Percentiles rank a stretch among this genome's conserved stretches.
These are phyloP conservation scores for Cyrtonyx montezumae DNA, from an alignment of 2,113 vertebrate species.

Conservation along the genomic window DNA sequence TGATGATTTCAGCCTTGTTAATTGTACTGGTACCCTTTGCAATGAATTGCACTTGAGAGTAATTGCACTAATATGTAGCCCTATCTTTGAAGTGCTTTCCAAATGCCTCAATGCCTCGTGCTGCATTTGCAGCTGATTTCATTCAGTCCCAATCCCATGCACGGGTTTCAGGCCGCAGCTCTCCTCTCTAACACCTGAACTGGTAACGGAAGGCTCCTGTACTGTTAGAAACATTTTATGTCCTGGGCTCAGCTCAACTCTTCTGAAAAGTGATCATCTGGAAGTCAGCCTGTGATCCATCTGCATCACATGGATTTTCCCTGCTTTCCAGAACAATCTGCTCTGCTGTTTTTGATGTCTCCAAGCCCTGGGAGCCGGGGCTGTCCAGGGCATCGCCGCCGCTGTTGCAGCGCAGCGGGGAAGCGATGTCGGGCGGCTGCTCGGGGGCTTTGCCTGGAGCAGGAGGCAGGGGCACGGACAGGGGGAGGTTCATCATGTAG, in stretches of 20 bases:
- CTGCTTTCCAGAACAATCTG: conserved; percentile 76
- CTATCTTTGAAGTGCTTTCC: background rate
- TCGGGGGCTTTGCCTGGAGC: conserved; percentile 79
- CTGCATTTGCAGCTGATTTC: background rate
- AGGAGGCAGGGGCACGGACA: conserved; percentile 65
- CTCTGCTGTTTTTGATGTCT: conserved; percentile 79
- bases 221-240: background rate
- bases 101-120: background rate
- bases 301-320: conserved; percentile 75
- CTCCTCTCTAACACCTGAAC: background rate
- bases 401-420: conserved; percentile 84
- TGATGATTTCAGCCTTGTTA: background rate
- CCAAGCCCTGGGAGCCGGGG: conserved; percentile 81
- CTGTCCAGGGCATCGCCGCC: conserved; percentile 78
- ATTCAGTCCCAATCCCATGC: background rate
- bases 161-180: background rate
- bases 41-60: conserved; percentile 53
- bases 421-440: conserved; percentile 79
- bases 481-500: conserved; percentile 86
- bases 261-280: conserved; percentile 66
- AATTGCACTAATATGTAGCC: conserved; percentile 5
- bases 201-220: background rate
- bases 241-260: background rate
- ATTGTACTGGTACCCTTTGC: background rate
- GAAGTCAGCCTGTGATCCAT: conserved; percentile 61